Evolutionary conservation across 1,140 invertebrate genomes (phyloP), one percentile per base, ranked within the genome.

Genomic region (Drosophila ercepeae): DNA sequence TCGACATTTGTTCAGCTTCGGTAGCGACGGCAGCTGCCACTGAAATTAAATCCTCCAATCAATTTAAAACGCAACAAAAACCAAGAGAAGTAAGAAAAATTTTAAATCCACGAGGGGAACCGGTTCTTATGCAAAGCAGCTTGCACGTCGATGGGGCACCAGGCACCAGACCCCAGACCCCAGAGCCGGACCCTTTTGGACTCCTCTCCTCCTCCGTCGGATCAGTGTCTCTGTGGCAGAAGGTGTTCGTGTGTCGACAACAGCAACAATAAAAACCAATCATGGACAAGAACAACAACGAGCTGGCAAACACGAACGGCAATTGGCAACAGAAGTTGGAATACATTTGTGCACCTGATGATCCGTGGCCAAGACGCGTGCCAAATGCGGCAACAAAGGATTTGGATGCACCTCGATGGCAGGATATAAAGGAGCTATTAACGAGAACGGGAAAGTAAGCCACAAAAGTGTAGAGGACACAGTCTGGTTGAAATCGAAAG

Each of bases 21-120:
- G 64, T 67, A 71, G 58, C 74, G 11, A 57, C 61, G 60, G 75
- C 81, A 84, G 81, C 81, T 84, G 81, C 81, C 76, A 79, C 76
- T 84, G 81, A 84, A 84, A 84, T 86, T 86, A 84, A 84, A 84
- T 84, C 81, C 81, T 81, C 81, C 81, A 84, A 84, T 84, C 81
- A 84, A 84, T 84, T 84, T 84, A 86, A 79, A 79, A 68, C 65
- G 61, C 55, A 41, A 48, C 41, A 49, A 52, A 32, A 54, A 54
- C 2, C n/a, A 51, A 36, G 0, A 64, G 36, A 36, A 52, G 27
- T 55, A 63, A 63, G 16, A 49, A 52, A 44, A 45, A 74, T 63
- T 75, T 61, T 61, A 81, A 75, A 79, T 65, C 54, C 64, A 81
- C 78, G 48, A 68, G 39, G 57, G 65, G 65, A 84, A 84, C 81